Base-by-base conservation (phyloP, 1,140 invertebrate species). In the Heliconius hewitsoni region DNA sequence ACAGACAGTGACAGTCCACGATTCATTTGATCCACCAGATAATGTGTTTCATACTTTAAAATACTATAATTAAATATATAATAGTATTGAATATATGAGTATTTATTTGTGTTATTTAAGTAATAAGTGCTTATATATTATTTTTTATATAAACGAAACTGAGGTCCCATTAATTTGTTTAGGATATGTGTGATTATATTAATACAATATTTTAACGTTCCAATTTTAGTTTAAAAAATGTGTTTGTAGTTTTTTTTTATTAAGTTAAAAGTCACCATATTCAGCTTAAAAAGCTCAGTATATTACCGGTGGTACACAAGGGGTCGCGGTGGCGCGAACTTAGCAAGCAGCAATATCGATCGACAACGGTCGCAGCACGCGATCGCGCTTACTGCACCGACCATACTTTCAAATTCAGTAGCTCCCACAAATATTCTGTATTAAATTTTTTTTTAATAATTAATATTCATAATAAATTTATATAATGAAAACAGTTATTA, bases 301-400 rank as follows among this genome's bases (percentile, higher is more conserved):
- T 78, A 73, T 74, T 75, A 74, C 57, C 30, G 42, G 37, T 46
- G 71, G 57, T 74, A 30, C 60, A 66, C 80, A 83, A 77, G 71
- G 83, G 80, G 85, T 86, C 80, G 84, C 84, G 83, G 90, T 66
- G 87, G 87, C 89, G 90, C 86, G 90, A 92, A 90, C 84, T 90
- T 90, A 88, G 90, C 88, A 87, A 90, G 84, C 84, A 66, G 60
- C 27, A 82, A 87, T 93, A 93, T 94, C 91, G 92, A 94, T 93
- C 92, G 87, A 80, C 83, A 85, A 77, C 85, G 86, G 85, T 81
- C 84, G 84, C 87, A 88, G 86, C 92, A 94, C 92, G 92, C 91
- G 88, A 94, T 87, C 88, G 88, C 83, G 86, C 80, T 84, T 88
- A 87, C 84, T 92, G 92, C 91, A 91, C 87, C 88, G 85, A 82